phyloP scores from a whole-genome alignment of 2,888 invertebrate genomes.

The Aelia acuminata region DNA sequence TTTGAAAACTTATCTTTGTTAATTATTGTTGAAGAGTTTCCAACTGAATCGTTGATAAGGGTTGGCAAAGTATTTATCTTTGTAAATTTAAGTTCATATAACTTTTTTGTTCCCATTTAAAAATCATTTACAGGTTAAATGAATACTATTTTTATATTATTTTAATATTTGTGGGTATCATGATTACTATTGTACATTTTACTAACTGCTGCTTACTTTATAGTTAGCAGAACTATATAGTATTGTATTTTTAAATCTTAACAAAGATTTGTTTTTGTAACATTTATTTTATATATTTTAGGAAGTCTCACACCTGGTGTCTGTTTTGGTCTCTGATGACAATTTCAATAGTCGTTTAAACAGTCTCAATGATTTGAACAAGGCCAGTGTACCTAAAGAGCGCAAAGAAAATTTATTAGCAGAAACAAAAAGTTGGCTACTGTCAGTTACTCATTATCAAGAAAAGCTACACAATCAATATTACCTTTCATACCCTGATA shows the following conservation, averaged over 20 bases:
- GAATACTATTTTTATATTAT: no score
- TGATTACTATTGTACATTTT: no score
- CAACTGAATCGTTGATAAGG: not conserved
- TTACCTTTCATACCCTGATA: constrained; percentile 82
- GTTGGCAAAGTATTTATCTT: no score
- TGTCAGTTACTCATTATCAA: constrained; percentile 74
- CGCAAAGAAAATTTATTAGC: constrained; percentile 68
- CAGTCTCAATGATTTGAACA: constrained; percentile 56
- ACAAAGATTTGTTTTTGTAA: not conserved
- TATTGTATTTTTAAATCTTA: not conserved
- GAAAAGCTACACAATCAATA: constrained; percentile 74
- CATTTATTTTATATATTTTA: constrained; percentile 67
- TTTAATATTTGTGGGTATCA: no score
- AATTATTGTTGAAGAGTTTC: not conserved
- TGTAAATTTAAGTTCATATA: no score
- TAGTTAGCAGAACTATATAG: no score
- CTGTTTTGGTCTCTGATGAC: constrained; percentile 67
- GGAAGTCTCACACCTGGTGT: constrained; percentile 72
- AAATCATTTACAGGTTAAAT: no score
- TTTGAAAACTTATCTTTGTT: not conserved
- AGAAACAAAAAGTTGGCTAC: constrained; percentile 72
- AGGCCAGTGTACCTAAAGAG: constrained; percentile 10
- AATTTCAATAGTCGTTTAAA: constrained; percentile 59
- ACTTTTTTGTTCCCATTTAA: no score
- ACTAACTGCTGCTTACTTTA: no score